These are phyloP conservation scores for Pogoniulus pusillus DNA, from an alignment of 2,797 vertebrate species.

Conservation along the genomic window DNA sequence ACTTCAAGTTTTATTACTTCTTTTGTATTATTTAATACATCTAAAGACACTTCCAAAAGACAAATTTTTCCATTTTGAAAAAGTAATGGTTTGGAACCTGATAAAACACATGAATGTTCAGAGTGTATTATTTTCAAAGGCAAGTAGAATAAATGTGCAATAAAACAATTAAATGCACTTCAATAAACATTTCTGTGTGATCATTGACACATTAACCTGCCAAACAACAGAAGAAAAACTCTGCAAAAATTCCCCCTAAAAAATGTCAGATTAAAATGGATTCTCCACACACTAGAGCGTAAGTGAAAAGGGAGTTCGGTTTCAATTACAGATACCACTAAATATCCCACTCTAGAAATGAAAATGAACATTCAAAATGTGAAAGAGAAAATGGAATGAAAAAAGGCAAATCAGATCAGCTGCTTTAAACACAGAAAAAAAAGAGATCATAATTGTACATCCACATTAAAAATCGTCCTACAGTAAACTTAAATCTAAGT, in stretches of 20 bases:
- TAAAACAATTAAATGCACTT: conserved; percentile 66
- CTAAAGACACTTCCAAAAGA: conserved; percentile 87
- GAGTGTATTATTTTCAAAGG: conserved; percentile 60
- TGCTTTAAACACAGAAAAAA: background rate
- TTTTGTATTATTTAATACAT: conserved; percentile 94
- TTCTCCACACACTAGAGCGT: background rate
- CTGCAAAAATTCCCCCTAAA: conserved; percentile 43
- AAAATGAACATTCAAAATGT: conserved; percentile 37
- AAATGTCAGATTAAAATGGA: conserved; percentile 49
- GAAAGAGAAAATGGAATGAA: conserved; percentile 38
- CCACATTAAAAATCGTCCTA: conserved; percentile 3
- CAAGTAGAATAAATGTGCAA: conserved; percentile 53
- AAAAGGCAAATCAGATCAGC: conserved; percentile 4
- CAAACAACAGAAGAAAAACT: conserved; percentile 55
- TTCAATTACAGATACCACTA: conserved; percentile 25
- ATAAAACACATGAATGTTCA: conserved; percentile 73
- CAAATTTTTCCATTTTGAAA: conserved; percentile 96
- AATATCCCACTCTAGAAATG: conserved; percentile 25
- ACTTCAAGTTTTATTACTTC: conserved; percentile 86
- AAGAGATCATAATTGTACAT: background rate
- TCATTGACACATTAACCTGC: conserved; percentile 13
- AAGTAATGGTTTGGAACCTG: conserved; percentile 82
- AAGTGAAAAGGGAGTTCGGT: conserved; percentile 11
- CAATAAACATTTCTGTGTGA: conserved; percentile 53
- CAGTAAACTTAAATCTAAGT: conserved; percentile 30